Base-by-base conservation (phyloP, 2,888 invertebrate genomes). In the Auanema freiburgensis region DNA sequence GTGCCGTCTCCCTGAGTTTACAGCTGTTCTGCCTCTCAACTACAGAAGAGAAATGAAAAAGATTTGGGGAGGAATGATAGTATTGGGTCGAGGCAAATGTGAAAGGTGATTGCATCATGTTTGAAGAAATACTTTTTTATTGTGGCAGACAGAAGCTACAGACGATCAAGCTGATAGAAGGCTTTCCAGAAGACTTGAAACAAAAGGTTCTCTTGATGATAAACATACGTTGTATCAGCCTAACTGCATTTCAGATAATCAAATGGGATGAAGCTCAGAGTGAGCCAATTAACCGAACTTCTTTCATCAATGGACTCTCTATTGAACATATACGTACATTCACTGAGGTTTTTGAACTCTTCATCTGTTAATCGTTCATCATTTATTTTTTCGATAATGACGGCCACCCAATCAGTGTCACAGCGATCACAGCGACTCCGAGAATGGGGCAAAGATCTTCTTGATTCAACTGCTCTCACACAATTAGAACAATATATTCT, bases 361-460 rank as follows among this genome's bases (percentile, higher is more conserved):
- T 33, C 33, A 33, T 33, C 33, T 3, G 3, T 8, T 33, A 5
- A 33, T 33, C 33, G 33, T 33, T 33, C 33, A 33, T 33, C 33
- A 33, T 33, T 33, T 33, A 33, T 33, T 33, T 33, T n/a, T 33
- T 8, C 33, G 33, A 33, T 33, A 33, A 33, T 33, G 33, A 33
- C 33, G 33, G 33, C 33, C 33, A 33, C 33, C 33, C 33, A 33
- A 33, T 33, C 33, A 3, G 33, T 33, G 4, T 33, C 33, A 33
- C 33, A 60, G 14, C 53, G 60, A 18, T 53, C 60, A 12, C 25
- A 33, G 16, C 23, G 18, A 18, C 55, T 60, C n/a, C 21, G 55
- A 10, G 54, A 60, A 25, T 60, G 60, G 60, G 53, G 50, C n/a
- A 42, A 46, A n/a, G 60, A 54, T 44, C 44, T 60, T 1, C 24